These are phyloP conservation scores for Adrianichthys oophorus DNA, from an alignment of 2,797 vertebrate genomes.

Conservation along the genomic window DNA sequence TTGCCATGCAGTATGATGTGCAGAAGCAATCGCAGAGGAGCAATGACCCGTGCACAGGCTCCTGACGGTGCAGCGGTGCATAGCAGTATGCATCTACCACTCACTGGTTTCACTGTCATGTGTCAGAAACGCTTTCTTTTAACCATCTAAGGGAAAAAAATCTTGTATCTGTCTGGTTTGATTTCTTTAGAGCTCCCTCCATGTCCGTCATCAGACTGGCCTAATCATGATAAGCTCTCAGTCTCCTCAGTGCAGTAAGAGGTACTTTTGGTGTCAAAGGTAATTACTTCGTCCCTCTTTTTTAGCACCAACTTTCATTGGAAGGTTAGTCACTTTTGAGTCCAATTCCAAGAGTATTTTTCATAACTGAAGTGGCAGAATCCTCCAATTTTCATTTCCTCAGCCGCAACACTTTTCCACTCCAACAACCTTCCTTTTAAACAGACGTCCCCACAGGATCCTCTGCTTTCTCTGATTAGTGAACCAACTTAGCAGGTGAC, in stretches of 20 bases:
- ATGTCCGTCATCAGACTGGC: conserved; percentile 18
- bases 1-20: neutral
- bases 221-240: conserved; percentile 55
- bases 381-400: conserved; percentile 20
- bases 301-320: conserved; percentile 56
- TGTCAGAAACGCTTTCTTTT: conserved; percentile 37
- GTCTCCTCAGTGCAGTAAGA: conserved; percentile 34
- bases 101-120: conserved; percentile 31
- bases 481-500: conserved; percentile 26
- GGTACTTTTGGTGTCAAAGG: conserved; percentile 54
- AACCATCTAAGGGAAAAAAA: conserved; percentile 16
- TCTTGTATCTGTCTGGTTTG: conserved; percentile 8
- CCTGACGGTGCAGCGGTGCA: conserved; percentile 42
- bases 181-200: conserved; percentile 12
- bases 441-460: conserved; percentile 32
- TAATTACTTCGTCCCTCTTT: conserved; percentile 57
- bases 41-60: conserved; percentile 31
- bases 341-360: conserved; percentile 55
- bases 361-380: conserved; percentile 38
- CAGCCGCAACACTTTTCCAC: neutral
- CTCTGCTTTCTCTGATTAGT: conserved; percentile 1
- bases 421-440: conserved; percentile 39
- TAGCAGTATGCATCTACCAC: conserved; percentile 37
- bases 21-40: conserved; percentile 16
- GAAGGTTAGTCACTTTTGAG: conserved; percentile 41